These are phyloP conservation scores for Galleria mellonella DNA, from an alignment of 1,140 invertebrate species.

Conservation along the genomic window DNA sequence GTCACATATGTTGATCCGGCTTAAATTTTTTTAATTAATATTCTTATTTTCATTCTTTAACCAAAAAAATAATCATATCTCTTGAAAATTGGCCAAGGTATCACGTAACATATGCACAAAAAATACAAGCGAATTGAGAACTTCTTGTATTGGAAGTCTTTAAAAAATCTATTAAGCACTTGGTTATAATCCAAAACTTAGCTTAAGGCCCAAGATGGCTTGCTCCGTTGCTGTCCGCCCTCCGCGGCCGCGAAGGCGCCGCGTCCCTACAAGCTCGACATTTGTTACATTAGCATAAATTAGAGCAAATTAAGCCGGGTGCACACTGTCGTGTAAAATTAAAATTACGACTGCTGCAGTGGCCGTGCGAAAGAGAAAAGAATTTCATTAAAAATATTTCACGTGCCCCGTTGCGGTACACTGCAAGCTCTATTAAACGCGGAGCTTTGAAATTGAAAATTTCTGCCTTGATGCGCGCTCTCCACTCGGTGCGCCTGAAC, in stretches of 20 bases:
- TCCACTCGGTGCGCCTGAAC: background rate
- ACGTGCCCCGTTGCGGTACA: background rate
- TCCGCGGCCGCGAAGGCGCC: background rate
- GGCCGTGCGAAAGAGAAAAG: background rate
- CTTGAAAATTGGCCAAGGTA: too few species aligned
- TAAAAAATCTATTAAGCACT: too few species aligned
- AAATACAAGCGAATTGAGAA: too few species aligned
- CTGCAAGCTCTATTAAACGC: background rate
- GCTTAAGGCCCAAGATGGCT: too few species aligned
- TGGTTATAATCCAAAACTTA: too few species aligned
- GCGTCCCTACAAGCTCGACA: background rate
- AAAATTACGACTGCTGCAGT: background rate
- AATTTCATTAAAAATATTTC: conserved; percentile 4
- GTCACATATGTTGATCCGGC: too few species aligned
- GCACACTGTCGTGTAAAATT: conserved; percentile 2
- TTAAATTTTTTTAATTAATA: too few species aligned
- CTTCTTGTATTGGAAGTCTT: too few species aligned
- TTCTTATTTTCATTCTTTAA: too few species aligned
- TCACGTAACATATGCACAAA: too few species aligned
- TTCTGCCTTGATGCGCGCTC: background rate
- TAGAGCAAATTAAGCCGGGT: conserved; percentile 2
- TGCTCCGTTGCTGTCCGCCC: too few species aligned
- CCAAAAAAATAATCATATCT: too few species aligned
- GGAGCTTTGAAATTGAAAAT: background rate
- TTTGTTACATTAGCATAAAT: conserved; percentile 5